Evolutionary conservation across 2,113 vertebrate genomes (phyloP), one percentile per base, ranked within the genome.

Genomic region (Campylorhamphus procurvoides): DNA sequence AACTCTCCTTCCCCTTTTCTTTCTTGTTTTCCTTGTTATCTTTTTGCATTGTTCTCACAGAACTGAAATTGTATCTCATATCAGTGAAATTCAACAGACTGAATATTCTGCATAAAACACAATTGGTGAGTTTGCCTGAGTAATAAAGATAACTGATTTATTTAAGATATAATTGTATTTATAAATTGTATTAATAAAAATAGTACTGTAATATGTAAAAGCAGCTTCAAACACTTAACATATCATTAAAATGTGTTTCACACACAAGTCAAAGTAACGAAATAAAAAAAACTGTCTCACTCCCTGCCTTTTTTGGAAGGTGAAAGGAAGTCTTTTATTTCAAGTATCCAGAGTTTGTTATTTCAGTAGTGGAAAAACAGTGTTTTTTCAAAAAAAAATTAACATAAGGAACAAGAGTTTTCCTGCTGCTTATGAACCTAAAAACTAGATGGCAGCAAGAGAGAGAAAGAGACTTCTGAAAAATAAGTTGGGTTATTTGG

Each of bases 391-490:
- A 42, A 42, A 82, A 82, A 66, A 89, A 73, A 78, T 19, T 25
- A 89, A 84, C 90, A 66, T 64, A 89, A 83, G 60, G 40, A 94
- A 73, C 35, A 84, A 72, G 7, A 42, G 31, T 40, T 90, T 88
- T 81, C 82, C 66, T 90, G 25, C 68, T 75, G 33, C 72, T 93
- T 92, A 73, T 83, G 62, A 78, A 77, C 40, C 80, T 93, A 84
- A 96, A 69, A 96, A 78, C 59, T 92, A 95, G 72, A 81, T 59
- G 29, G 56, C 74, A 91, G 66, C 28, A 91, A 87, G 69, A 72
- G 52, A 93, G 31, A 80, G 68, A 94, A 66, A 63, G 47, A 63
- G 19, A 55, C 9, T 56, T 80, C 52, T 68, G 62, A 92, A 83
- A 91, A 90, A 47, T 42, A 67, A 85, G 29, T 49, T 72, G 46